These are phyloP conservation scores for Thalpophila matura DNA, from an alignment of 2,888 invertebrate species.

Conservation along the genomic window DNA sequence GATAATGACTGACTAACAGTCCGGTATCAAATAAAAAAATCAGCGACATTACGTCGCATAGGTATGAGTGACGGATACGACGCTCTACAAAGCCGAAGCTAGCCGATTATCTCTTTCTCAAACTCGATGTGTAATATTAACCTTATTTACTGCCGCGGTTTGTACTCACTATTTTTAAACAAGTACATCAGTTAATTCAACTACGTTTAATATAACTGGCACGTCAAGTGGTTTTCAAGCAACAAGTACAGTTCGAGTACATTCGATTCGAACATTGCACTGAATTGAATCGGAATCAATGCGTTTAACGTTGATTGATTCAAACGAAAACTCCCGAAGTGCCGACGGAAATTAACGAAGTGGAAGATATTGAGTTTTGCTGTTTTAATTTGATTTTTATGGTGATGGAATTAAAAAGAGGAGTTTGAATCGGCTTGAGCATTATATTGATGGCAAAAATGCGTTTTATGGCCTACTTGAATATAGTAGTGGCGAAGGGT, in stretches of 20 bases:
- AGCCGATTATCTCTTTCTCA: too few species aligned
- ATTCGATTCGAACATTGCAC: constrained; percentile 25
- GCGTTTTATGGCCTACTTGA: too few species aligned
- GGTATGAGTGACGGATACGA: too few species aligned
- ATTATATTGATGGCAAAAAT: neutral
- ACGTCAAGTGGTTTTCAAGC: constrained; percentile 17
- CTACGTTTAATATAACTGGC: neutral
- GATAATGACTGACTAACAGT: too few species aligned
- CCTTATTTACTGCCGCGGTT: too few species aligned
- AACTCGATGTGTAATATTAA: too few species aligned
- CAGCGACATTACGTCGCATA: too few species aligned
- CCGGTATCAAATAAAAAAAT: too few species aligned
- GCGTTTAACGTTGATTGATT: constrained; percentile 35
- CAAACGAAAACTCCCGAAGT: constrained; percentile 35
- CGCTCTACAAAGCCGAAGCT: too few species aligned
- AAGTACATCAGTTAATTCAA: neutral
- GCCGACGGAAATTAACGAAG: constrained; percentile 12
- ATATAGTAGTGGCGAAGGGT: too few species aligned
- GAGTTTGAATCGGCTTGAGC: neutral
- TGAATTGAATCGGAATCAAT: constrained; percentile 16
- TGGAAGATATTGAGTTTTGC: constrained; percentile 3
- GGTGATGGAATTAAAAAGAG: neutral
- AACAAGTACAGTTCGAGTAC: constrained; percentile 33
- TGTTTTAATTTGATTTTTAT: neutral
- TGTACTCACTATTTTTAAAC: neutral